Evolutionary conservation across 2,797 vertebrate genomes (phyloP).

Genomic region (Pangasius sanitwongsei): DNA sequence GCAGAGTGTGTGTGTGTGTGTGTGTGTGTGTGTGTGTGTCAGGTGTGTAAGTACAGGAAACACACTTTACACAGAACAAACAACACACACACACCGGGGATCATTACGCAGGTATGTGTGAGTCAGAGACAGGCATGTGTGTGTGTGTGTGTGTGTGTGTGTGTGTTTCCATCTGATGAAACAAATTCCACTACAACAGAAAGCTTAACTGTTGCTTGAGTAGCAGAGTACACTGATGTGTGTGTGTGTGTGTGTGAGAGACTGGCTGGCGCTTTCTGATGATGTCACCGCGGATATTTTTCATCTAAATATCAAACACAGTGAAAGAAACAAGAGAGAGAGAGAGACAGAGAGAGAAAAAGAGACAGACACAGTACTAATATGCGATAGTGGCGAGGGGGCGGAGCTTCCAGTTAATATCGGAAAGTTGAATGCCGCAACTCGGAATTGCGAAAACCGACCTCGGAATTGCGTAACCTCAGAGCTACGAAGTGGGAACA

Average conservation of each 20-base stretch:
- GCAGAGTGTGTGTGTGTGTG: background rate
- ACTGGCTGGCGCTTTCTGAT: no score
- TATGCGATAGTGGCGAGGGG: no score
- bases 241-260: background rate
- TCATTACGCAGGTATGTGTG: conserved; percentile 11
- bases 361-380: no score
- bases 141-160: background rate
- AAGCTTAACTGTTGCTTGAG: background rate
- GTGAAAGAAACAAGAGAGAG: no score
- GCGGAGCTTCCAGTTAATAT: no score
- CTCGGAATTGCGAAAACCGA: no score
- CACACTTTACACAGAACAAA: conserved; percentile 11
- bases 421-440: no score
- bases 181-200: background rate
- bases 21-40: background rate
- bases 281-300: no score
- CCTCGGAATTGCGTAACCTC: no score
- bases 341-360: no score
- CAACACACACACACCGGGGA: background rate
- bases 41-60: background rate
- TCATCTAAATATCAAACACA: no score
- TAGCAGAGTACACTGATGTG: background rate
- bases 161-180: background rate
- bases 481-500: no score
- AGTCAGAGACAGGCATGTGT: conserved; percentile 8